Percentiles rank a stretch among this genome's conserved stretches.
Evolutionary conservation across 2,113 vertebrate species (phyloP).

Genomic region (Crypturellus undulatus): DNA sequence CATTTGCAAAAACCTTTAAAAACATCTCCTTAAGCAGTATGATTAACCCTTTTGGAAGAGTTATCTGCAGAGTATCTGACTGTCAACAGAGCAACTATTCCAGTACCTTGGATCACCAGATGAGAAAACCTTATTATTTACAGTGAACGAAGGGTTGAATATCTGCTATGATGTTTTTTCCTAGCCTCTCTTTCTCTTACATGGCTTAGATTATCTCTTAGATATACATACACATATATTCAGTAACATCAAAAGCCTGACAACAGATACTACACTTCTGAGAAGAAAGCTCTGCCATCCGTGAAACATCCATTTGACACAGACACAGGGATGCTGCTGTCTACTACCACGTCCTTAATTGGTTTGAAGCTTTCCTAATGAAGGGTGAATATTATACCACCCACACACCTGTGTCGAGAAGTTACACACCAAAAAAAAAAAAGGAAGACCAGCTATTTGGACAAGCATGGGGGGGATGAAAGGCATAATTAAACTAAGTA

Average conservation of each 20-base stretch:
- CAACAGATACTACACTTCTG: background rate
- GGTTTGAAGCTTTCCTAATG: conserved; percentile 8
- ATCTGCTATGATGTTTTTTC: background rate
- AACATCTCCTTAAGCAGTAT: background rate
- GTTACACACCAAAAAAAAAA: background rate
- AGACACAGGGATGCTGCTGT: background rate
- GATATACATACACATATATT: background rate
- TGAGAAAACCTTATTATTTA: background rate
- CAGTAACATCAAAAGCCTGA: background rate
- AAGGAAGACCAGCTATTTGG: background rate
- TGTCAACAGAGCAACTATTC: background rate
- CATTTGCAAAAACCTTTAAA: background rate
- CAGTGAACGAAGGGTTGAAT: background rate
- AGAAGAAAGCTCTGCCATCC: background rate
- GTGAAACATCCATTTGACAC: conserved; percentile 28
- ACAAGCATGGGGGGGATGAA: rapidly evolving
- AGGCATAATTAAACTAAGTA: background rate
- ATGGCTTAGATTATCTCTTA: background rate
- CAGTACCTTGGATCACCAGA: background rate
- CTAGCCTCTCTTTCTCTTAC: background rate
- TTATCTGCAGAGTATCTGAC: background rate
- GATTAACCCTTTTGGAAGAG: background rate
- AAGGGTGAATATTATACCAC: background rate
- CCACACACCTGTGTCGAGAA: background rate
- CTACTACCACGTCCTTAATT: background rate